These are phyloP conservation scores for Drosophila colorata DNA, from an alignment of 2,888 invertebrate species.

Conservation along the genomic window DNA sequence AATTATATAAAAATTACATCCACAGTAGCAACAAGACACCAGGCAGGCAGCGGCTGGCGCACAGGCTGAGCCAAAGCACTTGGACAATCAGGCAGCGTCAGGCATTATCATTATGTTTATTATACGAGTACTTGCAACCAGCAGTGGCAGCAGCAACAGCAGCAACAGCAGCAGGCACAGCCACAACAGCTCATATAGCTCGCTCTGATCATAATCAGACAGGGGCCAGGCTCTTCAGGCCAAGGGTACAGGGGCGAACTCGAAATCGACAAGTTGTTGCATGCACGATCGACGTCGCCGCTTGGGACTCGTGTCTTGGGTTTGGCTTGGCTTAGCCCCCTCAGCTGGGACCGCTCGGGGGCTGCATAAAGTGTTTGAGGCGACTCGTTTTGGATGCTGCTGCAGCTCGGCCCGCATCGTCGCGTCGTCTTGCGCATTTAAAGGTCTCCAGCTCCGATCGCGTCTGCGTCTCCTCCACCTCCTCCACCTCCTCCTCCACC, in stretches of 20 bases:
- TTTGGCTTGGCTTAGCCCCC: constrained; percentile 57
- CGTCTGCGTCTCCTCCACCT: constrained; percentile 6
- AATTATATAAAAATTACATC: constrained; percentile 44
- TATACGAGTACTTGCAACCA: constrained; percentile 67
- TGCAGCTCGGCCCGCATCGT: constrained; percentile 65
- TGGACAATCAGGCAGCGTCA: constrained; percentile 66
- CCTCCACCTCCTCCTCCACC: neutral
- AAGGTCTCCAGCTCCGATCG: constrained; percentile 63
- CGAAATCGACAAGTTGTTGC: constrained; percentile 75
- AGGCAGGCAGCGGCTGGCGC: constrained; percentile 23
- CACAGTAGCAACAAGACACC: constrained; percentile 64
- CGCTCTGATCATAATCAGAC: constrained; percentile 74
- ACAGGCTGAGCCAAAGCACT: constrained; percentile 51
- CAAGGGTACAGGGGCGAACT: constrained; percentile 51
- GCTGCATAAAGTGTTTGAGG: constrained; percentile 43
- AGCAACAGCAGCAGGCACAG: constrained; percentile 14
- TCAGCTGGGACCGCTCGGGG: constrained; percentile 42
- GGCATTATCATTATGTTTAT: constrained; percentile 81
- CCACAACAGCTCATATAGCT: constrained; percentile 63
- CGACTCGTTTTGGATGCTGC: constrained; percentile 67
- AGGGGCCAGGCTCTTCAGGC: constrained; percentile 46
- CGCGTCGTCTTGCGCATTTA: constrained; percentile 66
- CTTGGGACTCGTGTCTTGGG: constrained; percentile 63
- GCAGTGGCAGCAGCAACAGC: constrained; percentile 29
- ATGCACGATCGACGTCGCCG: constrained; percentile 67